Base-by-base conservation (phyloP, 64 coral and sea anemone species). In the Platygyra sinensis region DNA sequence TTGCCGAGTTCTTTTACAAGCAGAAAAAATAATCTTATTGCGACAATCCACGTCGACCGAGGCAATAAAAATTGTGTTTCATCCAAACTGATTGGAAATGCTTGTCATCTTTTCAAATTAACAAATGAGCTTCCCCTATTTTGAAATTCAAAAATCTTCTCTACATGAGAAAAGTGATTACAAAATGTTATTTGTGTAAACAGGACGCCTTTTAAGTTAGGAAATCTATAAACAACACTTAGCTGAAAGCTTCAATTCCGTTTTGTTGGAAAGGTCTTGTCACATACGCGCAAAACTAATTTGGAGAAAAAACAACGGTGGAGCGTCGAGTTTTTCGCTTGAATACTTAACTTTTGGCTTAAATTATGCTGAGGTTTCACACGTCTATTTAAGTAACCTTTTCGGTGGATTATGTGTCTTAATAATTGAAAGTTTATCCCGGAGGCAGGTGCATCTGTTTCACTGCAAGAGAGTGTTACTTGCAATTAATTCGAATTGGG, bases 71-170 rank as follows among this genome's bases (percentile, higher is more conserved):
- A 69, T 69, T 7, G 7, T n/a, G 18, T 8, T 55, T 79, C 49
- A 15, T 79, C 38, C 19, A 77, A 77, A 25, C 54, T 57, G 76
- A 79, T 61, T 80, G n/a, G 65, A 13, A 2, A 30, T 5, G 3
- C 49, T 12, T 79, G 76, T 57, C 27, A 28, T 59, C 51, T 28
- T 79, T 79, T 79, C 24, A 16, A 79, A 55, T 79, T 79, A 79
- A 4, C 76, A 79, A 79, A 52, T 52, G 65, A n/a, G n/a, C 9
- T 16, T 33, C 30, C 6, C 25, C 78, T 82, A 38, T 17, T 81
- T 82, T 82, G 55, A 82, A 82, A 82, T 82, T 82, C 59, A 82
- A 82, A 82, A 82, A 29, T 78, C 22, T 78, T 52, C 19, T 10
- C 38, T 7, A 20, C 46, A 22, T 63, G 17, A 31, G 19, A 2